Percentiles rank a stretch among this genome's conserved stretches.
These are phyloP conservation scores for Notothenia rossii DNA, from an alignment of 2,113 vertebrate genomes.

Conservation along the genomic window DNA sequence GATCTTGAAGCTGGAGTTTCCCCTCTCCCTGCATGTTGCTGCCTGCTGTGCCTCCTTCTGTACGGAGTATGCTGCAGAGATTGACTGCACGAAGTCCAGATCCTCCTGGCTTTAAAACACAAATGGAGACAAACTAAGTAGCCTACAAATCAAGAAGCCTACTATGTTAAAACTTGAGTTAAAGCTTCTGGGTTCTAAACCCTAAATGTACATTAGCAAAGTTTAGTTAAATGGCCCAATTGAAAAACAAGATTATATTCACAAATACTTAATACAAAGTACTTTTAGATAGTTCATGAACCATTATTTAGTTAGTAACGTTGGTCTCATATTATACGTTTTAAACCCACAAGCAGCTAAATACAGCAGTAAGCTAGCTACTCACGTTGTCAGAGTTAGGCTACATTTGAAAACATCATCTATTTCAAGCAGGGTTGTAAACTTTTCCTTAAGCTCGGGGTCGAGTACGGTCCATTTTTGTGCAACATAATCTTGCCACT, in stretches of 20 bases:
- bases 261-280: background rate
- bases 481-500: conserved; percentile 78
- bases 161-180: too few species aligned
- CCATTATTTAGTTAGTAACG: background rate
- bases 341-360: background rate
- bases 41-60: conserved; percentile 83
- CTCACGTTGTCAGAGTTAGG: conserved; percentile 73
- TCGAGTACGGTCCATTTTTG: conserved; percentile 77
- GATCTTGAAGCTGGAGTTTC: conserved; percentile 88
- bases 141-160: too few species aligned
- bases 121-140: background rate
- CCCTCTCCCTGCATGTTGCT: conserved; percentile 85
- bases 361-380: conserved; percentile 1
- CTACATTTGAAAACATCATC: conserved; percentile 76
- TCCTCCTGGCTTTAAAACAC: conserved; percentile 77
- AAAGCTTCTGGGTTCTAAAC: too few species aligned
- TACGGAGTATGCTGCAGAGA: conserved; percentile 70
- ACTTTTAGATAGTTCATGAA: background rate
- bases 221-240: background rate
- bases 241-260: background rate
- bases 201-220: background rate
- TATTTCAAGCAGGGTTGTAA: conserved; percentile 67
- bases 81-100: conserved; percentile 70
- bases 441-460: conserved; percentile 51
- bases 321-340: background rate